Percentiles rank a stretch among this genome's conserved stretches.
Conservation (phyloP, 2,113 vertebrate genomes). For the Campylorhamphus procurvoides region DNA sequence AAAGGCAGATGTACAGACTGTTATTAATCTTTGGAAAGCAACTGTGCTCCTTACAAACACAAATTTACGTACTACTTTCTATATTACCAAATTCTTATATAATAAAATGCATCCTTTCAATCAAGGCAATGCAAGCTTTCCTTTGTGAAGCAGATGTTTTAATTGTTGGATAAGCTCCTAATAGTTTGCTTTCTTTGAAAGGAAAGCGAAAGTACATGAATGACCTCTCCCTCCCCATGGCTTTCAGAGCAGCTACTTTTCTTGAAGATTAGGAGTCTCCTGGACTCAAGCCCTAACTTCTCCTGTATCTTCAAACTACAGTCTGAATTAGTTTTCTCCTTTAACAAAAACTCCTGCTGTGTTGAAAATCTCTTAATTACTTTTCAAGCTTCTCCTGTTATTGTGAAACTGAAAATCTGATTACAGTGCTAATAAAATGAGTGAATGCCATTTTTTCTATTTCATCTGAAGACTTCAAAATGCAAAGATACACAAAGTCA, state of each 20-base stretch:
- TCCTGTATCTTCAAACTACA: slow-evolving; percentile 43
- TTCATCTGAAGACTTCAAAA: slow-evolving; percentile 55
- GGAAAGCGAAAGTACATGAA: background rate
- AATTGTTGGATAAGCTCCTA: slow-evolving; percentile 53
- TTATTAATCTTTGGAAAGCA: slow-evolving; percentile 59
- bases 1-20: slow-evolving; percentile 25
- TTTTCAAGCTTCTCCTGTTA: slow-evolving; percentile 68
- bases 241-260: slow-evolving; percentile 46
- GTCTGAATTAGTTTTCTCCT: slow-evolving; percentile 64
- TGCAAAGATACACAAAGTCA: background rate
- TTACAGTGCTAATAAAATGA: slow-evolving; percentile 66
- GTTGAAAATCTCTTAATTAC: slow-evolving; percentile 75
- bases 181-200: slow-evolving; percentile 36
- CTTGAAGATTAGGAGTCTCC: slow-evolving; percentile 51
- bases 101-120: slow-evolving; percentile 56
- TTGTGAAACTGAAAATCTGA: slow-evolving; percentile 71
- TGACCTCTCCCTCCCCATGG: background rate
- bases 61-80: slow-evolving; percentile 5
- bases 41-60: background rate
- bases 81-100: slow-evolving; percentile 25
- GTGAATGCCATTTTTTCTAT: slow-evolving; percentile 31
- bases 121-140: slow-evolving; percentile 13
- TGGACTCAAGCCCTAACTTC: slow-evolving; percentile 18
- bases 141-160: slow-evolving; percentile 46
- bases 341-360: slow-evolving; percentile 66